Evolutionary conservation across 2,797 vertebrate species (phyloP).

Genomic region (Sciurus carolinensis): DNA sequence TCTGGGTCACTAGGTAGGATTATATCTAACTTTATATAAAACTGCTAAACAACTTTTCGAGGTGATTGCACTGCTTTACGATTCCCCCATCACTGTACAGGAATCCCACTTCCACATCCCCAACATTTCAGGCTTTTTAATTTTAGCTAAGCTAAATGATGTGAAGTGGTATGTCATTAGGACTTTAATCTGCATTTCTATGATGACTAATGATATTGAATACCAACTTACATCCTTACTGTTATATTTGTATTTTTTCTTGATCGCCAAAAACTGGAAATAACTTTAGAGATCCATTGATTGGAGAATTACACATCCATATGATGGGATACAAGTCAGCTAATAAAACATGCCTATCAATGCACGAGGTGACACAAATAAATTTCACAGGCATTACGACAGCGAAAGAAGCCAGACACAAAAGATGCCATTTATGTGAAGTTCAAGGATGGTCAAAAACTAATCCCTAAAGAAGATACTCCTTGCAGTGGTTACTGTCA

Average conservation of each 20-base stretch:
- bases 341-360: background rate
- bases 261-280: background rate
- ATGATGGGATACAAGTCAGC: background rate
- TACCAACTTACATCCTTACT: background rate
- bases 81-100: background rate
- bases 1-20: background rate
- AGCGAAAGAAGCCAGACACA: background rate
- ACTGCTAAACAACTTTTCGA: background rate
- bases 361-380: background rate
- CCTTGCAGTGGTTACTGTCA: background rate
- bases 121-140: background rate
- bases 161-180: background rate
- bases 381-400: background rate
- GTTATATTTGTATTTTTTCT: background rate
- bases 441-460: background rate
- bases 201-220: background rate
- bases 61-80: background rate
- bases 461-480: background rate
- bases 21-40: background rate
- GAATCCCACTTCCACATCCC: background rate
- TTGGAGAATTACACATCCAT: background rate
- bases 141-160: background rate
- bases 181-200: slow-evolving; percentile 33
- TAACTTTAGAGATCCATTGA: background rate
- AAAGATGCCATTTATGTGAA: background rate